Evolutionary conservation across 2,888 invertebrate genomes (phyloP).

Genomic region (Aleiodes leptofemur): DNA sequence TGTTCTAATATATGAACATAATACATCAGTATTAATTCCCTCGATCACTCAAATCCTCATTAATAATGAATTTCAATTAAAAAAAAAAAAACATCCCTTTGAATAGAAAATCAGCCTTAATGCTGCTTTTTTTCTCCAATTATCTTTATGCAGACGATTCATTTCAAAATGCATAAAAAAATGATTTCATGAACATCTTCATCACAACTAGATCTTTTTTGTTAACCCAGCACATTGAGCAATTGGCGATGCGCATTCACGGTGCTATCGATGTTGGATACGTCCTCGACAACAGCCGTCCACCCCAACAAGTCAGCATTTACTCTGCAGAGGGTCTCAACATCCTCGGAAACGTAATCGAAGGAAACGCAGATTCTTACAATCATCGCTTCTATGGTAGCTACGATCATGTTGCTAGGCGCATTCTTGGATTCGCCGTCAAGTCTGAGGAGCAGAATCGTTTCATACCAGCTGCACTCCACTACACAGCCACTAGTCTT

Average conservation of each 20-base stretch:
- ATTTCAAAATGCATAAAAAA: neutral
- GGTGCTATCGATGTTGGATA: constrained; percentile 65
- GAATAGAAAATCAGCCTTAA: too few species aligned
- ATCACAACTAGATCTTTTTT: constrained; percentile 19
- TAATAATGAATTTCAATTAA: too few species aligned
- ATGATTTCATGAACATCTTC: constrained; percentile 1
- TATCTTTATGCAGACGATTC: too few species aligned
- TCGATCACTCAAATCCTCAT: too few species aligned
- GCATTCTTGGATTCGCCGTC: constrained; percentile 70
- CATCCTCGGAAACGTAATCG: constrained; percentile 77
- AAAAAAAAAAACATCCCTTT: too few species aligned
- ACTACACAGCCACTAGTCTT: constrained; percentile 80
- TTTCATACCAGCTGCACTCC: constrained; percentile 78
- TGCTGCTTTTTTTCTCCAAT: too few species aligned
- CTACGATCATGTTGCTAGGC: constrained; percentile 77
- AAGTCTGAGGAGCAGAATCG: constrained; percentile 69
- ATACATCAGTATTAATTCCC: too few species aligned
- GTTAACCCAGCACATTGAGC: constrained; percentile 56
- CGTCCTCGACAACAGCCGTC: constrained; percentile 46
- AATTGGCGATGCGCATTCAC: constrained; percentile 63
- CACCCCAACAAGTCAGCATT: constrained; percentile 55
- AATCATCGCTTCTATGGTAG: constrained; percentile 76
- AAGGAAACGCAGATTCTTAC: constrained; percentile 75
- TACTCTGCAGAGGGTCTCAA: constrained; percentile 75
- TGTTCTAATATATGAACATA: too few species aligned